A percentile compares a stretch with the other conserved stretches of the same genome.
These are phyloP conservation scores for Panorpa germanica DNA, from an alignment of 2,888 invertebrate species.

Conservation along the genomic window DNA sequence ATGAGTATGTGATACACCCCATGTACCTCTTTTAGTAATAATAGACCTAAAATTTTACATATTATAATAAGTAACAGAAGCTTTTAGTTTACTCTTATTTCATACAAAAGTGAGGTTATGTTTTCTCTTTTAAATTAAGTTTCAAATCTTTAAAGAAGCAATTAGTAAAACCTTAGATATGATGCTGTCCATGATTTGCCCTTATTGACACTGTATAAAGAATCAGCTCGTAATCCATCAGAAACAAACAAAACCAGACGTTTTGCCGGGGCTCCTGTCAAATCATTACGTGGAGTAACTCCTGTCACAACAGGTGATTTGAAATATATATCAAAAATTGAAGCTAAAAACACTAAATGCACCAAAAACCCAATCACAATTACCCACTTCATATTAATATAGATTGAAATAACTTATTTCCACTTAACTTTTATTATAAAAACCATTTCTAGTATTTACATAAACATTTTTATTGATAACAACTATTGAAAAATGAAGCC, in stretches of 20 bases:
- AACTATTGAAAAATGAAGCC: neutral
- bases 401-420: neutral
- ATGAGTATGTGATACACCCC: conserved; percentile 76
- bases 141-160: too few species aligned
- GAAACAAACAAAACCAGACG: conserved; percentile 76
- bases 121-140: too few species aligned
- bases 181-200: too few species aligned
- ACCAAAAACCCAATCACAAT: conserved; percentile 35
- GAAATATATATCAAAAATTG: conserved; percentile 87
- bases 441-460: conserved; percentile 4
- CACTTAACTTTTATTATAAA: neutral
- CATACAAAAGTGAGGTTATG: too few species aligned
- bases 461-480: neutral
- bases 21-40: neutral
- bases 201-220: conserved; percentile 42
- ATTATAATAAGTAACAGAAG: conserved; percentile 4
- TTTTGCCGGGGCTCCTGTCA: conserved; percentile 37
- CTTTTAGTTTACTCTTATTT: too few species aligned
- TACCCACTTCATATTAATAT: too few species aligned
- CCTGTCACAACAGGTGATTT: conserved; percentile 70
- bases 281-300: conserved; percentile 32
- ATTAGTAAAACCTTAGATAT: too few species aligned
- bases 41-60: neutral
- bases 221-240: conserved; percentile 83
- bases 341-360: conserved; percentile 58